Percentiles rank a stretch among this genome's conserved stretches.
Conservation (phyloP, 2,797 vertebrate species). For the Macrochelys suwanniensis region DNA sequence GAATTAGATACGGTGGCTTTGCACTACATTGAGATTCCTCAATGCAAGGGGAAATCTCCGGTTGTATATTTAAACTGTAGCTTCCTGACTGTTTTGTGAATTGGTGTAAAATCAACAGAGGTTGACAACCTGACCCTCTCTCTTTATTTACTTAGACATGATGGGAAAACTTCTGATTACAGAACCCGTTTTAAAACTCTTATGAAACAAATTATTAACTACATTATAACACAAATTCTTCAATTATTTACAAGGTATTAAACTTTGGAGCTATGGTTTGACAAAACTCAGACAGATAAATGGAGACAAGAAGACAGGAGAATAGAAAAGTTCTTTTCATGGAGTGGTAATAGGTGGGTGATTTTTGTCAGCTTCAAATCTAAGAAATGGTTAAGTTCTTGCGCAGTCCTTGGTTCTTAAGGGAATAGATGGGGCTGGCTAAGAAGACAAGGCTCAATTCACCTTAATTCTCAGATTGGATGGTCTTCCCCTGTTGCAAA, state of each 20-base stretch:
- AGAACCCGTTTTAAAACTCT: neutral
- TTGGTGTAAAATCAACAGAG: neutral
- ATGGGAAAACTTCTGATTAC: neutral
- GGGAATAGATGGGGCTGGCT: neutral
- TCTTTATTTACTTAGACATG: neutral
- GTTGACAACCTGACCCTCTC: neutral
- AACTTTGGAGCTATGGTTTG: neutral
- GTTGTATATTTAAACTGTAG: neutral
- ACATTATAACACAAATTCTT: neutral
- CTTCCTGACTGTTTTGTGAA: neutral
- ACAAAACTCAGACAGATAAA: neutral
- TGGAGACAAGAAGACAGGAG: neutral
- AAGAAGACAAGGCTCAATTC: neutral
- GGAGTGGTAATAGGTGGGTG: neutral
- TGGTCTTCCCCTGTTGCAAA: neutral
- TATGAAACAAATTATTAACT: neutral
- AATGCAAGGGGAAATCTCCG: neutral
- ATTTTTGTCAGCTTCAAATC: neutral
- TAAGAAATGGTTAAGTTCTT: neutral
- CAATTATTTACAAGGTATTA: neutral
- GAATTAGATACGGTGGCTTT: neutral
- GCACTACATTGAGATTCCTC: neutral
- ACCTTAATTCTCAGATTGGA: neutral
- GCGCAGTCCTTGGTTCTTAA: neutral
- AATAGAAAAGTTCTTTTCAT: neutral